phyloP scores from a whole-genome alignment of 2,888 invertebrate genomes.

The Zootermopsis nevadensis region DNA sequence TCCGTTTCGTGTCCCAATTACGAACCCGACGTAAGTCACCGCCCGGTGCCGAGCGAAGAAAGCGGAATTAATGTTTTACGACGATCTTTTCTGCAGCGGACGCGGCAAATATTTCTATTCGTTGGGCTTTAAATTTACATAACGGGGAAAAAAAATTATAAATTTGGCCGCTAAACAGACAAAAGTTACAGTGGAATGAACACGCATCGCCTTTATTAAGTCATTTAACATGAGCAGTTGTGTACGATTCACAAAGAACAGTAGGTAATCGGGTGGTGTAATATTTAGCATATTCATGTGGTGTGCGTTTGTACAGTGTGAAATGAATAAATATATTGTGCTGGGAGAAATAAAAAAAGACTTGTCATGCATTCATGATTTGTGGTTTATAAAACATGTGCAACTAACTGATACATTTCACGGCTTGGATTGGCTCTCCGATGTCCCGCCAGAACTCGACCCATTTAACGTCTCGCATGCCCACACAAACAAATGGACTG shows the following conservation, averaged over 20 bases:
- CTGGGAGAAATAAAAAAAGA: too few relatives aligned
- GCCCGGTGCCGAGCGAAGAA: slow-evolving; percentile 20
- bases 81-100: neutral
- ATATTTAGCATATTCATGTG: slow-evolving; percentile 38
- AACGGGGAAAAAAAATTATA: slow-evolving; percentile 19
- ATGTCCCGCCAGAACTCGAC: neutral
- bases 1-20: slow-evolving; percentile 38
- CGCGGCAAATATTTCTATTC: neutral
- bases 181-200: slow-evolving; percentile 18
- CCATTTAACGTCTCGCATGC: neutral
- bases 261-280: neutral
- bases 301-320: neutral
- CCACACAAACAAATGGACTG: slow-evolving; percentile 12
- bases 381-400: slow-evolving; percentile 16
- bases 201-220: slow-evolving; percentile 29
- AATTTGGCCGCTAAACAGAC: neutral
- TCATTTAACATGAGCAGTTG: slow-evolving; percentile 39
- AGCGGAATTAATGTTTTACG: slow-evolving; percentile 21
- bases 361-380: slow-evolving; percentile 11
- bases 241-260: slow-evolving; percentile 22
- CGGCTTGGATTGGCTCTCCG: neutral
- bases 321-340: slow-evolving; percentile 12
- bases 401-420: neutral
- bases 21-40: slow-evolving; percentile 26
- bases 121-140: slow-evolving; percentile 35